A percentile compares a stretch with the other conserved stretches of the same genome.
phyloP scores from a whole-genome alignment of 2,888 invertebrate genomes.

The Gryllus longicercus region DNA sequence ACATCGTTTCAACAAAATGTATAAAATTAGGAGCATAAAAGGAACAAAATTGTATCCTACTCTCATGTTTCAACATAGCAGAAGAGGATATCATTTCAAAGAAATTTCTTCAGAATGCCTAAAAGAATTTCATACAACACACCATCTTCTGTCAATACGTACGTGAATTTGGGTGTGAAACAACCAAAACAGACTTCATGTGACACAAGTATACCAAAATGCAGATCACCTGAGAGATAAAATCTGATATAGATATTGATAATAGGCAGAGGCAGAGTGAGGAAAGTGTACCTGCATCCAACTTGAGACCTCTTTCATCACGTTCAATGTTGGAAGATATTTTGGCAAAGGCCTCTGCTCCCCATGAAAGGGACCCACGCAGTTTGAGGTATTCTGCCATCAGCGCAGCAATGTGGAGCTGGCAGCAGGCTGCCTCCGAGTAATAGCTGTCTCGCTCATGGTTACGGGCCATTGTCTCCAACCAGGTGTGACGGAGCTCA shows the following conservation, averaged over 20 bases:
- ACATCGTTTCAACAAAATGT: no score
- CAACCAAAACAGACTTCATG: no score
- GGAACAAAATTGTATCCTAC: no score
- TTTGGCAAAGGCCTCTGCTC: constrained; percentile 78
- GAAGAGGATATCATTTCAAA: no score
- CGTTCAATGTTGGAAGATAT: constrained; percentile 83
- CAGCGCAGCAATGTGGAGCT: constrained; percentile 90
- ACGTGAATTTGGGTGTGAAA: no score
- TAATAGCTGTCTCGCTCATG: constrained; percentile 78
- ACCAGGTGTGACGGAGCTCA: constrained; percentile 89
- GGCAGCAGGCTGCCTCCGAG: constrained; percentile 94
- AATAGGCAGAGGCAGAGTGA: neutral
- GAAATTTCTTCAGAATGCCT: no score
- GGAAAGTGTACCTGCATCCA: constrained; percentile 63
- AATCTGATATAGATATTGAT: constrained; percentile 18
- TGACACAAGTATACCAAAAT: no score
- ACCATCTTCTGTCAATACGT: no score
- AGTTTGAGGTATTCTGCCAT: constrained; percentile 90
- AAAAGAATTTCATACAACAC: no score
- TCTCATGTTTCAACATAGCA: no score
- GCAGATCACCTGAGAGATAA: constrained; percentile 19
- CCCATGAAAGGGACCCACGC: constrained; percentile 71
- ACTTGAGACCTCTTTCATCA: constrained; percentile 80
- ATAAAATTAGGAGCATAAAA: no score
- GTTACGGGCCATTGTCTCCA: constrained; percentile 88